Evolutionary conservation across 2,113 vertebrate genomes (phyloP).

Genomic region (Garra rufa): DNA sequence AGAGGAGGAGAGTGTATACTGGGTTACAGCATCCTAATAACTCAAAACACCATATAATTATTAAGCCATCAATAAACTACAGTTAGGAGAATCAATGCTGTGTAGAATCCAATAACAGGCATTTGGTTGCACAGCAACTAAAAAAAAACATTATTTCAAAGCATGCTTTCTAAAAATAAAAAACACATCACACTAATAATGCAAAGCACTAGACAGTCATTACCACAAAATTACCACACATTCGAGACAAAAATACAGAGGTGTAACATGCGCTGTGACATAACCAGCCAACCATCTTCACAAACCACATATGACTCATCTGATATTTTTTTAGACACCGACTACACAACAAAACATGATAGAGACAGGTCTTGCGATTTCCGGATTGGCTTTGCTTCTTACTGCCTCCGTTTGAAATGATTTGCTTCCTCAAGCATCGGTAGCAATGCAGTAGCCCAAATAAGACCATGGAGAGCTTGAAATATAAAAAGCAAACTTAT

Average conservation of each 20-base stretch:
- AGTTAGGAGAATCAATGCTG: not conserved
- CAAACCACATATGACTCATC: constrained; percentile 11
- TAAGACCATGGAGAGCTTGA: not conserved
- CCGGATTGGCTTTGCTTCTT: not conserved
- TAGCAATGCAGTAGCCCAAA: not conserved
- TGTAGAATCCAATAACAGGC: not conserved
- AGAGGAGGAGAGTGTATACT: not conserved
- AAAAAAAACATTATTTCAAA: not conserved
- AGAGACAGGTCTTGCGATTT: not conserved
- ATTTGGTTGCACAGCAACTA: not conserved
- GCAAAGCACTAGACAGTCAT: not conserved
- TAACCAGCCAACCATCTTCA: not conserved
- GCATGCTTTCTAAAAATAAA: not conserved
- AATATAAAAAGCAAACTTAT: not conserved
- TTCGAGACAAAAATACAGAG: not conserved
- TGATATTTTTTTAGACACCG: not conserved
- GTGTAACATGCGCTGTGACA: not conserved
- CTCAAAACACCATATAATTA: not conserved
- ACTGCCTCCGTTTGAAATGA: not conserved
- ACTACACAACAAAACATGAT: not conserved
- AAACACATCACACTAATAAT: not conserved
- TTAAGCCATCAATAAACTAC: not conserved
- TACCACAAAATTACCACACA: constrained; percentile 12
- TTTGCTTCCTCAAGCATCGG: not conserved
- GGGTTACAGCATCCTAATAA: not conserved